Evolutionary conservation across 2,888 invertebrate genomes (phyloP), one percentile per base, ranked within the genome.

Genomic region (Cyclophora punctaria): DNA sequence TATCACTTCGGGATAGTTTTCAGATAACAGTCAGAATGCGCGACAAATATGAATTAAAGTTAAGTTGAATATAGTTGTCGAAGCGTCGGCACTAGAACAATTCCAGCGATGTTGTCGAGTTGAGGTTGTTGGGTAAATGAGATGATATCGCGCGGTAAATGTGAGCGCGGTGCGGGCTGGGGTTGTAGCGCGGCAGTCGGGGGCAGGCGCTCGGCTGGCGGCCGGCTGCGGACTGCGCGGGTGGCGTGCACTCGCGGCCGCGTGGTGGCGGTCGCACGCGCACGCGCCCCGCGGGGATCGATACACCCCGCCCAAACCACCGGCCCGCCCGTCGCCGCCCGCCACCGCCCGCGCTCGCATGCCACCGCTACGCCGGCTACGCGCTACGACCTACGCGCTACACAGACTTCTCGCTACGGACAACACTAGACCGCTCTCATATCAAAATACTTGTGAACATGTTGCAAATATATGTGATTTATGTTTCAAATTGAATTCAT

Each of bases 191-290:
- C 50, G 55, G 54, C 50, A 60, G 62, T 62, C 64, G 66, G 61
- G 57, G 69, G 79, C 80, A 76, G 82, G 73, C 73, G 79, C 76
- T 78, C 76, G 80, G 77, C 77, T 73, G 77, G 73, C 75, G 80
- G 82, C 80, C 84, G 77, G 78, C 80, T 80, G 83, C 83, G 79
- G 80, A 86, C 85, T 84, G 84, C 83, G 84, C 83, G 81, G 75
- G 73, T 67, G 69, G 67, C 66, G 59, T 63, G 57, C 66, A 65
- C 72, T 62, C 4, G 37, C 37, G 67, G 58, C 63, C 68, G 76
- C 76, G 74, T 71, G 73, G 75, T 72, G 68, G 71, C 70, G 70
- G 73, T 69, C 62, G 69, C 66, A 67, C 70, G 79, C 84, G 85
- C 85, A 84, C 76, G 86, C 86, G 85, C 84, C 82, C 73, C 69